These are phyloP conservation scores for Trachelus troglodyta DNA, from an alignment of 2,888 invertebrate genomes.

Conservation along the genomic window DNA sequence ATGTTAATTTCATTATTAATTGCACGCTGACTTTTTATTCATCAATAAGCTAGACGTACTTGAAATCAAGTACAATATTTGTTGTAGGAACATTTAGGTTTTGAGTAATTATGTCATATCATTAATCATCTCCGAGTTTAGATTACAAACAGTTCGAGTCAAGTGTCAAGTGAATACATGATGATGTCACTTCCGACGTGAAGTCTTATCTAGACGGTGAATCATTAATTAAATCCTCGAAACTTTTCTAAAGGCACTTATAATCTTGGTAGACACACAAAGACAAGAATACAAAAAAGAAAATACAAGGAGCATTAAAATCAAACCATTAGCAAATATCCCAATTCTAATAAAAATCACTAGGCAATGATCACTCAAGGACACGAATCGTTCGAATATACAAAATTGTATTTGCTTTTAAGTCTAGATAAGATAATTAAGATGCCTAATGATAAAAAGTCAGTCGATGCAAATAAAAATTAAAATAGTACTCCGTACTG, in stretches of 20 bases:
- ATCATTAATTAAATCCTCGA: not conserved
- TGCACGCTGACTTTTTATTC: not conserved
- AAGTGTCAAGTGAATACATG: not conserved
- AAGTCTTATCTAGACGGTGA: not conserved
- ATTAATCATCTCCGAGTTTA: not conserved
- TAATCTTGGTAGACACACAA: conserved; percentile 11
- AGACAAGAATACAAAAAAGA: conserved; percentile 20
- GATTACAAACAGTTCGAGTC: not conserved
- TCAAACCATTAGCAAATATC: conserved; percentile 11
- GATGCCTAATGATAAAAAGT: not conserved
- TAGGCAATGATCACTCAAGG: not conserved
- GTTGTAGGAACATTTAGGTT: not conserved
- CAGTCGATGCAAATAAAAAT: not conserved
- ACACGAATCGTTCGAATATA: conserved; percentile 15
- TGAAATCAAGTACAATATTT: conserved; percentile 6
- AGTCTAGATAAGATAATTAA: conserved; percentile 13
- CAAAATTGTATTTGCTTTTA: conserved; percentile 45
- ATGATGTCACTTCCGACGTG: not conserved
- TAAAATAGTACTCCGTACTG: not conserved
- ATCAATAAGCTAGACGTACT: not conserved
- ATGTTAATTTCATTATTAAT: not conserved
- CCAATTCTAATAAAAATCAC: conserved; percentile 18
- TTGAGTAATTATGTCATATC: not conserved
- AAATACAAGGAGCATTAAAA: conserved; percentile 15
- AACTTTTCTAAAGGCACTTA: not conserved